Evolutionary conservation across 2,113 vertebrate species (phyloP).

Genomic region (Rhinopithecus roxellana): DNA sequence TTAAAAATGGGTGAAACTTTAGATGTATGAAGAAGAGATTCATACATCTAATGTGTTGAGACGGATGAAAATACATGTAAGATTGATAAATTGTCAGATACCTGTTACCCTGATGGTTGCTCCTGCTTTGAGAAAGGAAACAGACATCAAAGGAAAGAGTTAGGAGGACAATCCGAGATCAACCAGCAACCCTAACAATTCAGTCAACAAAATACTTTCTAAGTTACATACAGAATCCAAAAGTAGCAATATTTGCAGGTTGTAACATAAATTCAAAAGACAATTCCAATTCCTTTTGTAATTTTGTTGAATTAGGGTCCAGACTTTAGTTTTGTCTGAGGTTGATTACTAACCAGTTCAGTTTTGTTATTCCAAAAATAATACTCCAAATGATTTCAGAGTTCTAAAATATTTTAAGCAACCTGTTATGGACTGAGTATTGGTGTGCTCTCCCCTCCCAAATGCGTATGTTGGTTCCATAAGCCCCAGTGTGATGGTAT

Average conservation of each 20-base stretch:
- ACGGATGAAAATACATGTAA: slow-evolving; percentile 86
- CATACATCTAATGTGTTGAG: slow-evolving; percentile 84
- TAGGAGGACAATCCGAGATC: slow-evolving; percentile 82
- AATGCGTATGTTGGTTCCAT: neutral
- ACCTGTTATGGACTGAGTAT: neutral
- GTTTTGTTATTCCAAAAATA: neutral
- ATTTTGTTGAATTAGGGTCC: neutral
- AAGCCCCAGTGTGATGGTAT: neutral
- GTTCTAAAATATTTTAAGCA: neutral
- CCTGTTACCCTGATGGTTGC: slow-evolving; percentile 99
- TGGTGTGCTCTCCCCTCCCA: neutral
- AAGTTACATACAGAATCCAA: neutral
- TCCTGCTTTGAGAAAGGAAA: slow-evolving; percentile 96
- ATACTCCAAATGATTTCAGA: neutral
- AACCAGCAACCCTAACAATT: slow-evolving; percentile 65
- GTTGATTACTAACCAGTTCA: neutral
- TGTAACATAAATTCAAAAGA: neutral
- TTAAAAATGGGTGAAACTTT: slow-evolving; percentile 76
- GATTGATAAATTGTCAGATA: slow-evolving; percentile 89
- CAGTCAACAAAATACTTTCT: slow-evolving; percentile 27
- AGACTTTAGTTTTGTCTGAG: neutral
- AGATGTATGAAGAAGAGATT: slow-evolving; percentile 84
- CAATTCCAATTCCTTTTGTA: neutral
- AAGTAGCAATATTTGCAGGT: neutral
- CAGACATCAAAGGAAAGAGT: slow-evolving; percentile 90